Evolutionary conservation across 2,888 invertebrate species (phyloP).

Genomic region (Myopa tessellatipennis): DNA sequence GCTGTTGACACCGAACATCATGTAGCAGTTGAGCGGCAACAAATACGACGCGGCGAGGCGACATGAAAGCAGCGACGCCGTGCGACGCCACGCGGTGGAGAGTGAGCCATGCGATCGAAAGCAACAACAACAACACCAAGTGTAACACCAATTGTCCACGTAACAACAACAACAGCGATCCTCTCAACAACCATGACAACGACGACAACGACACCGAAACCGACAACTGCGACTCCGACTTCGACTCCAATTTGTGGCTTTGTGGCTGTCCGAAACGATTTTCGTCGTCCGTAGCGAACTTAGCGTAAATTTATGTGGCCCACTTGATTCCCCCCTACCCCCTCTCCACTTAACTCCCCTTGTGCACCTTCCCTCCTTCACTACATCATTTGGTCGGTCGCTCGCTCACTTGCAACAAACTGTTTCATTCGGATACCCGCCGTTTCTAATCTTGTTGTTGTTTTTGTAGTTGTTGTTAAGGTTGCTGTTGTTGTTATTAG

Average conservation of each 20-base stretch:
- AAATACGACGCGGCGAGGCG: neutral
- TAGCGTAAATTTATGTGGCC: neutral
- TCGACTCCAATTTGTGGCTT: no score
- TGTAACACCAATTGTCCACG: no score
- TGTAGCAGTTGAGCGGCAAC: slow-evolving; percentile 62
- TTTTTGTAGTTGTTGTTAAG: slow-evolving; percentile 21
- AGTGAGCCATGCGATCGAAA: neutral
- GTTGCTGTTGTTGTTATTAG: slow-evolving; percentile 41
- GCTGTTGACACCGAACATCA: slow-evolving; percentile 66
- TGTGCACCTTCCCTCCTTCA: neutral
- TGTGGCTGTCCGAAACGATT: neutral
- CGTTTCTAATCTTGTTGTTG: neutral
- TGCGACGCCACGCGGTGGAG: no score
- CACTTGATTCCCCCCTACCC: no score
- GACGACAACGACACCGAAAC: no score
- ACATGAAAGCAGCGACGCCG: no score
- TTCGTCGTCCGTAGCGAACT: neutral
- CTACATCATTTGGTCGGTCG: neutral
- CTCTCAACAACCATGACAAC: no score
- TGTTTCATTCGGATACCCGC: neutral
- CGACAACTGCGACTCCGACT: no score
- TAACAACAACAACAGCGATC: no score
- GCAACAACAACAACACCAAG: neutral
- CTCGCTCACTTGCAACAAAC: neutral
- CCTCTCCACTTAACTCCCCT: neutral